Conservation (phyloP, 2,888 invertebrate species). For the Rhynchonema sp. region DNA sequence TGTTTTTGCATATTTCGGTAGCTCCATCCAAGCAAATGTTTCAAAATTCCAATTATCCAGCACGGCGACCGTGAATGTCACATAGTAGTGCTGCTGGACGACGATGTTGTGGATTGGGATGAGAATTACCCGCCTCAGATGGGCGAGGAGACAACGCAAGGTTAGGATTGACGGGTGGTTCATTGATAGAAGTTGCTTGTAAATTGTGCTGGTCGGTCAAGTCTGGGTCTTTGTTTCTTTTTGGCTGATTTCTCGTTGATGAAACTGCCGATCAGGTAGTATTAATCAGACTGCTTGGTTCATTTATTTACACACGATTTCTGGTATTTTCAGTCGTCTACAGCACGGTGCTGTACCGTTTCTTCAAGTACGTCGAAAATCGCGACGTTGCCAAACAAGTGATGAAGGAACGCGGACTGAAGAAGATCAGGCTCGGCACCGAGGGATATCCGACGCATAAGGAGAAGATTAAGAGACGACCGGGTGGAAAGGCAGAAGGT, state of each 20-base stretch:
- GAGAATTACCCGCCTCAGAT: constrained; percentile 97
- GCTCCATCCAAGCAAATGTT: too few relatives aligned
- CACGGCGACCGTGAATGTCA: constrained; percentile 93
- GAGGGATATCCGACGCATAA: constrained; percentile 97
- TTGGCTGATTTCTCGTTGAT: too few relatives aligned
- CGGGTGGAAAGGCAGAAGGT: constrained; percentile 71
- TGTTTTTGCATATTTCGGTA: too few relatives aligned
- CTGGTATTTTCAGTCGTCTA: constrained; percentile 65
- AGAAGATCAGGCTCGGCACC: constrained; percentile 93
- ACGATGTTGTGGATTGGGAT: constrained; percentile 92
- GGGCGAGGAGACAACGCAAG: constrained; percentile 87
- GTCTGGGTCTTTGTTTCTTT: too few relatives aligned
- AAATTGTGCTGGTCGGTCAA: too few relatives aligned
- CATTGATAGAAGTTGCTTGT: too few relatives aligned
- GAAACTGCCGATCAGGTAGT: too few relatives aligned
- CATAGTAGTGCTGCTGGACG: constrained; percentile 81
- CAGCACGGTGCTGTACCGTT: constrained; percentile 82
- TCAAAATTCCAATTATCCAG: too few relatives aligned
- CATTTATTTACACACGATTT: too few relatives aligned
- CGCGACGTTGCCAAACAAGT: constrained; percentile 97
- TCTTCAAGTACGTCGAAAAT: constrained; percentile 98
- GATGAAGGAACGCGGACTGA: constrained; percentile 88
- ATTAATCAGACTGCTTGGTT: too few relatives aligned
- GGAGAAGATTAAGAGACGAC: constrained; percentile 85
- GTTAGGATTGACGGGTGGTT: constrained; percentile 31